phyloP scores from a whole-genome alignment of 1,140 invertebrate species.

The Ladona fulva region DNA sequence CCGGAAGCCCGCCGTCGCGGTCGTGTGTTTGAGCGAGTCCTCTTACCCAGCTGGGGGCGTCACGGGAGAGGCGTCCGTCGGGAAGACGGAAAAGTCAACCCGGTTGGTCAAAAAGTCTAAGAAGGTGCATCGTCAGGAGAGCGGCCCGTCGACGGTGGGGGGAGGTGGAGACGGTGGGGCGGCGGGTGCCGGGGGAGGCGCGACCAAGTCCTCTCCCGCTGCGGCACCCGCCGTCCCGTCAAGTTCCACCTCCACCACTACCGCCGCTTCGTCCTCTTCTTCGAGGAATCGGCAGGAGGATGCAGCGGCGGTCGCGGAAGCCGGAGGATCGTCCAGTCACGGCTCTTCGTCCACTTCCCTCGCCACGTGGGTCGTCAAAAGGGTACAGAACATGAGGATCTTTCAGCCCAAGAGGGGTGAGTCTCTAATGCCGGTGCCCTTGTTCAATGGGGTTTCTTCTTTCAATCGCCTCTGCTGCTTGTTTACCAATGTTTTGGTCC shows the following conservation, averaged over 20 bases:
- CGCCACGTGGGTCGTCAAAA: constrained; percentile 3
- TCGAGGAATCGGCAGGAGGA: background rate
- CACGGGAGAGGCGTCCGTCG: background rate
- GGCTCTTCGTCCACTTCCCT: background rate
- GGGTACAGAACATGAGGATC: background rate
- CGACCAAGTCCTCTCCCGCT: too few relatives aligned
- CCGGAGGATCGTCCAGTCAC: background rate
- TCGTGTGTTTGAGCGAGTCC: background rate
- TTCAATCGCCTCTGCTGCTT: too few relatives aligned
- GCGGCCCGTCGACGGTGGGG: background rate
- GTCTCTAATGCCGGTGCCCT: background rate
- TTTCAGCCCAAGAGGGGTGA: constrained; percentile 14
- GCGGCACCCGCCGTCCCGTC: too few relatives aligned
- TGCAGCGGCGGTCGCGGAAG: background rate
- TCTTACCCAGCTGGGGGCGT: background rate
- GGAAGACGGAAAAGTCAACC: background rate
- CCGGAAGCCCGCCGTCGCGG: background rate
- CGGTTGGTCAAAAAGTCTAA: background rate
- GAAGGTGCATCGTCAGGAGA: background rate
- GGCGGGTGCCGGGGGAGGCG: background rate
- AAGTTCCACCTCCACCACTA: background rate
- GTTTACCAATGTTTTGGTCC: too few relatives aligned
- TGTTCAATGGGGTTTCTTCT: too few relatives aligned
- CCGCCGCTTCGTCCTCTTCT: background rate
- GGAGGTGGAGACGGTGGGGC: background rate